Percentiles rank a stretch among this genome's conserved stretches.
These are phyloP conservation scores for Blennius ocellaris DNA, from an alignment of 2,113 vertebrate genomes.

Conservation along the genomic window DNA sequence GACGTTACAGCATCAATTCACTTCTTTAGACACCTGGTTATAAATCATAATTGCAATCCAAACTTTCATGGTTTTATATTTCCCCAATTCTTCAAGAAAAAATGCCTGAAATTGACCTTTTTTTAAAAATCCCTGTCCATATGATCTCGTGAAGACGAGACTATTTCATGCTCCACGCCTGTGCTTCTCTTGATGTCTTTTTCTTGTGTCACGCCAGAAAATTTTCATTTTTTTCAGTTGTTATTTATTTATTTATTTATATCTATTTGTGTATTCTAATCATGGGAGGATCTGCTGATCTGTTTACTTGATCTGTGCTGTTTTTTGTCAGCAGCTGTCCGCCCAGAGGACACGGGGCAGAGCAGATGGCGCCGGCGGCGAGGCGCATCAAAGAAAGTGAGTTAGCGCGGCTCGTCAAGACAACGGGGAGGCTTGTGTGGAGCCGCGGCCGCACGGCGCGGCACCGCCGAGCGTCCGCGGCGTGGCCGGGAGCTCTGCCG, in stretches of 20 bases:
- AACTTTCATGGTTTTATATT: not conserved
- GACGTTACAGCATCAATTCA: too few relatives aligned
- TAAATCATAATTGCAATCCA: too few relatives aligned
- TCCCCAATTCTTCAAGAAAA: not conserved
- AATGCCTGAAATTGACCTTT: not conserved
- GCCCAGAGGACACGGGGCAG: conserved; percentile 80
- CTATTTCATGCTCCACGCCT: conserved; percentile 37
- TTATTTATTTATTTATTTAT: not conserved
- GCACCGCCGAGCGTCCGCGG: not conserved
- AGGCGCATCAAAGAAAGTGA: conserved; percentile 82
- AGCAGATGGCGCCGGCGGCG: conserved; percentile 75
- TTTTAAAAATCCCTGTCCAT: too few relatives aligned
- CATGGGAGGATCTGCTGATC: not conserved
- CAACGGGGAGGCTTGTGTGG: conserved; percentile 14
- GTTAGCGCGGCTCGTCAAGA: conserved; percentile 50
- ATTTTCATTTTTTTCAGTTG: not conserved
- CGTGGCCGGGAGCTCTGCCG: too few relatives aligned
- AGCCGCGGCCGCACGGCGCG: conserved; percentile 1
- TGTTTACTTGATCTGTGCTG: conserved; percentile 16
- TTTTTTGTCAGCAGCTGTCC: conserved; percentile 60
- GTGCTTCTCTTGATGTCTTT: conserved; percentile 48
- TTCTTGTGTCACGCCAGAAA: not conserved
- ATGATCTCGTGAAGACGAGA: not conserved
- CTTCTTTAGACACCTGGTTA: too few relatives aligned
- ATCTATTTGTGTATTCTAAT: not conserved